Base-by-base conservation (phyloP, 2,888 invertebrate species). In the Morpho deidamia region DNA sequence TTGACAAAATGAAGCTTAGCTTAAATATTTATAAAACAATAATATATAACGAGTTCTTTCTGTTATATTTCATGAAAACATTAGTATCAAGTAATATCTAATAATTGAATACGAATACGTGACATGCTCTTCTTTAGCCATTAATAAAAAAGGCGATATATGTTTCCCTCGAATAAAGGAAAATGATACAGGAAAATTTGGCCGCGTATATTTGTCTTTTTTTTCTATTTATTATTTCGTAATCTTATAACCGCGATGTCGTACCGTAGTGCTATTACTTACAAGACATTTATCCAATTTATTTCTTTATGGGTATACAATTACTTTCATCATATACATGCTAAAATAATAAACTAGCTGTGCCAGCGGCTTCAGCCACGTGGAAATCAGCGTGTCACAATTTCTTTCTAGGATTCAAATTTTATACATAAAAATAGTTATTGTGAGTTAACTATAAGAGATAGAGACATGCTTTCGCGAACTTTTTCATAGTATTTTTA, bases 191-290 rank as follows among this genome's bases (percentile, higher is more conserved):
- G 39, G 40, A 47, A 11, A 40, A 47, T 3, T 40, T 40, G 33
- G 10, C 47, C 47, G 39, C 47, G 47, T 47, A 40, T 38, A 9
- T 32, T 7, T 34, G 35, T 11, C 11, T 8, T 23, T 11, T 47
- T n/a, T 46, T 40, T n/a, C 39, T 47, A 39, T 47, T 47, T 12
- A 47, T 39, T 47, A 47, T 47, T 47, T 11, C 39, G 11, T 47
- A 40, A 47, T 47, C 38, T 40, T 47, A 47, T 47, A 33, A 40
- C 40, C 39, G 11, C 32, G 40, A 47, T 11, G 39, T 47, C 2
- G 8, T 32, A 33, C 11, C 33, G 23, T 23, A n/a, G n/a, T 45
- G 44, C 35, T 44, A 11, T 33, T 46, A 46, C 23, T 23, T 38
- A 38, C 38, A 23, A 38, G 23, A 11, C 23, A 23, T 38, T 38